Percentiles rank a stretch among this genome's conserved stretches.
These are phyloP conservation scores for Atrina japonica DNA, from an alignment of 2,888 invertebrate genomes.

Conservation along the genomic window DNA sequence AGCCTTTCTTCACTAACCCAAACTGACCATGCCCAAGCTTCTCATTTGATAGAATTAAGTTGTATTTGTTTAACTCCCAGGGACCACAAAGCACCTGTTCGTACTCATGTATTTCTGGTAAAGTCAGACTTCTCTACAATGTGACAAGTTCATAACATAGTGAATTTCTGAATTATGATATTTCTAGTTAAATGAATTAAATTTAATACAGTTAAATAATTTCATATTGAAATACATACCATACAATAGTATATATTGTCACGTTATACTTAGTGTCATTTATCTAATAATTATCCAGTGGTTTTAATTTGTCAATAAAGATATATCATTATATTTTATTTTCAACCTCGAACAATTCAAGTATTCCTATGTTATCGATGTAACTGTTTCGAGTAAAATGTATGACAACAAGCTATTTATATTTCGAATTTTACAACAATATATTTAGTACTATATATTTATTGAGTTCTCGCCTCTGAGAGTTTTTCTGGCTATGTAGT, in stretches of 20 bases:
- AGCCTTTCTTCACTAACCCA: slow-evolving; percentile 73
- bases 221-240: neutral
- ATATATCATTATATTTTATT: too few relatives aligned
- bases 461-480: too few relatives aligned
- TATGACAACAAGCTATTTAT: too few relatives aligned
- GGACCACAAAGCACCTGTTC: slow-evolving; percentile 71
- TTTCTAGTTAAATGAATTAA: neutral
- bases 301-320: too few relatives aligned
- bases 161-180: neutral
- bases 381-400: too few relatives aligned
- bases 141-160: neutral
- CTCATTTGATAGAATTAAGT: slow-evolving; percentile 68
- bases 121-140: slow-evolving; percentile 53
- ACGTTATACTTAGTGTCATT: neutral
- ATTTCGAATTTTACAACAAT: too few relatives aligned
- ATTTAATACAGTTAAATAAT: too few relatives aligned
- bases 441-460: too few relatives aligned
- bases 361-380: too few relatives aligned
- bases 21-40: slow-evolving; percentile 74
- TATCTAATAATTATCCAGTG: too few relatives aligned
- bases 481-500: too few relatives aligned
- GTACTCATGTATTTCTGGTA: slow-evolving; percentile 65
- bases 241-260: neutral
- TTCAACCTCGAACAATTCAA: too few relatives aligned
- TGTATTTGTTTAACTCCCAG: slow-evolving; percentile 70